Conservation (phyloP, 2,113 vertebrate species). For the Thalassarche chlororhynchos region DNA sequence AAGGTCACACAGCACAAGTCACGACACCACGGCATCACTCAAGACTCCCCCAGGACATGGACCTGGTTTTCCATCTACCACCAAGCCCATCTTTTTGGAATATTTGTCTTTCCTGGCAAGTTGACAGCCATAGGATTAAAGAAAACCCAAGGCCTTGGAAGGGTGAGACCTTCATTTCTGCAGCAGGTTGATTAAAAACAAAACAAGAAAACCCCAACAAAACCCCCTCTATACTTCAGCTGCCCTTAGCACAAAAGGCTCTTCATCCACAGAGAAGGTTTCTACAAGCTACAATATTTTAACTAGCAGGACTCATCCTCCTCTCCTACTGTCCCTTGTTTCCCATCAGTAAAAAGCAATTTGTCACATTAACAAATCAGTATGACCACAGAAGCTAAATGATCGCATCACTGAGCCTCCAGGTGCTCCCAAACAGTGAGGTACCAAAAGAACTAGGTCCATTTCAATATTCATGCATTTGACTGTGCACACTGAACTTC, state of each 20-base stretch:
- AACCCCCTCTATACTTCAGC: background rate
- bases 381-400: background rate
- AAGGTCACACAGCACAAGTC: background rate
- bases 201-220: background rate
- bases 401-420: background rate
- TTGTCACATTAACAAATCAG: background rate
- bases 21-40: background rate
- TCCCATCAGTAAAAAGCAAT: background rate
- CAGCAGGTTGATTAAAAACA: background rate
- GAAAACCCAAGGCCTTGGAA: background rate
- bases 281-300: background rate
- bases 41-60: background rate
- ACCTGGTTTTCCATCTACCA: background rate
- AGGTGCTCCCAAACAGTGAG: background rate
- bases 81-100: background rate
- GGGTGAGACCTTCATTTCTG: background rate
- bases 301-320: background rate
- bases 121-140: background rate
- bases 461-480: background rate
- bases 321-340: background rate
- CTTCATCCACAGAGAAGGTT: background rate
- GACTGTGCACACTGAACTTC: background rate
- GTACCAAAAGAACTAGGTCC: background rate
- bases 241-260: background rate
- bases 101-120: background rate